These are phyloP conservation scores for Phrynosoma blainvillii DNA, from an alignment of 2,113 vertebrate species.

Conservation along the genomic window DNA sequence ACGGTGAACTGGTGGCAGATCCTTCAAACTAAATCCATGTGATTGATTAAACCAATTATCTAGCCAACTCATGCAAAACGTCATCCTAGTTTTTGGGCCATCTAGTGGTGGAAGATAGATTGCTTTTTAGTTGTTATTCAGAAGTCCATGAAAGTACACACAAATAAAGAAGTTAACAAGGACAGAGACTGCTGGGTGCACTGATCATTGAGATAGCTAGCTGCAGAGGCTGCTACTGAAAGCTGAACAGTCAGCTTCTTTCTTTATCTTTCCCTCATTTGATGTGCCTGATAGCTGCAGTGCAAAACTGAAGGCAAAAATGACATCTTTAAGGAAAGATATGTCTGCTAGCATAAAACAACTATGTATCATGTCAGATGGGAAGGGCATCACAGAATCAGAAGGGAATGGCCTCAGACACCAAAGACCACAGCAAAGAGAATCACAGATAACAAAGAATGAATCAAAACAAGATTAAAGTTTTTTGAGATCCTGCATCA, in stretches of 20 bases:
- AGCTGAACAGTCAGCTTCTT: constrained; percentile 36
- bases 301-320: constrained; percentile 41
- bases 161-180: constrained; percentile 34
- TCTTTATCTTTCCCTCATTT: constrained; percentile 34
- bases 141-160: constrained; percentile 31
- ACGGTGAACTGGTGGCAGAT: background rate
- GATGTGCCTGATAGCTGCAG: background rate
- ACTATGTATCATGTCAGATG: background rate
- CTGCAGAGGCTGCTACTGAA: constrained; percentile 25
- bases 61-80: constrained; percentile 47
- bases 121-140: constrained; percentile 39
- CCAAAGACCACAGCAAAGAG: no score
- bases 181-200: background rate
- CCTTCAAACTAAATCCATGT: constrained; percentile 7
- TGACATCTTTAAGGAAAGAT: constrained; percentile 50
- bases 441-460: no score
- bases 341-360: background rate
- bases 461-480: no score
- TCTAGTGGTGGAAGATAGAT: constrained; percentile 42
- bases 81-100: constrained; percentile 45
- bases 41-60: constrained; percentile 52
- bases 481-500: no score
- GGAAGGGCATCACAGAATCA: background rate
- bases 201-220: background rate
- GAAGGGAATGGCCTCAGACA: no score